Conservation (phyloP, 2,797 vertebrate species). For the Ispidina lecontei region DNA sequence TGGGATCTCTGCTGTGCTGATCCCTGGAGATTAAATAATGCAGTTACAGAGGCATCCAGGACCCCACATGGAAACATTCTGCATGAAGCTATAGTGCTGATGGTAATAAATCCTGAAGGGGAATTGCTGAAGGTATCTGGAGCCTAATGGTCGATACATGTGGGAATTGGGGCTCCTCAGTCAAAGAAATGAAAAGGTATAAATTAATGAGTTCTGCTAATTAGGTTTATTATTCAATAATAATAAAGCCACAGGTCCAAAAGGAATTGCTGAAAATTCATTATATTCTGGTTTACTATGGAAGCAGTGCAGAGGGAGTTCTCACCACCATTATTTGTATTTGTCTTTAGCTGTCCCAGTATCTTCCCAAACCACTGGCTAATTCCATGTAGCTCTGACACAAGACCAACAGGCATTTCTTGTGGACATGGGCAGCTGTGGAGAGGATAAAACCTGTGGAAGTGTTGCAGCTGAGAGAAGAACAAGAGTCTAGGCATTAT, state of each 20-base stretch:
- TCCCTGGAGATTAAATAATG: background rate
- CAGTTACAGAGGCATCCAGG: background rate
- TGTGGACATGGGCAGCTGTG: background rate
- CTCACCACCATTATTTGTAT: background rate
- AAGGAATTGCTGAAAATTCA: background rate
- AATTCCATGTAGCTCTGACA: background rate
- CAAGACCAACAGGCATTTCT: background rate
- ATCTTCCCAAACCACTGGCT: background rate
- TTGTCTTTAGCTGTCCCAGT: background rate
- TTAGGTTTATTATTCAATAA: background rate
- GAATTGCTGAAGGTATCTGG: background rate
- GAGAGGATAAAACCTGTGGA: background rate
- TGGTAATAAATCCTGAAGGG: background rate
- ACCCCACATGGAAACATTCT: background rate
- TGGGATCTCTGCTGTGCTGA: background rate
- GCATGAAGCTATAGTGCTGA: background rate
- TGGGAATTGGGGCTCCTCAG: background rate
- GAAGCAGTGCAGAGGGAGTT: background rate
- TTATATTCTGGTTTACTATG: background rate
- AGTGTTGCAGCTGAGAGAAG: background rate
- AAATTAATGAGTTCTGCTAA: background rate
- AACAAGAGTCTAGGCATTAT: background rate
- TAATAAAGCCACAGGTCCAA: background rate
- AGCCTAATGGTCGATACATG: background rate
- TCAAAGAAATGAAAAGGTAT: background rate